Conservation (phyloP, 2,888 invertebrate species). For the Nomada ruficornis region DNA sequence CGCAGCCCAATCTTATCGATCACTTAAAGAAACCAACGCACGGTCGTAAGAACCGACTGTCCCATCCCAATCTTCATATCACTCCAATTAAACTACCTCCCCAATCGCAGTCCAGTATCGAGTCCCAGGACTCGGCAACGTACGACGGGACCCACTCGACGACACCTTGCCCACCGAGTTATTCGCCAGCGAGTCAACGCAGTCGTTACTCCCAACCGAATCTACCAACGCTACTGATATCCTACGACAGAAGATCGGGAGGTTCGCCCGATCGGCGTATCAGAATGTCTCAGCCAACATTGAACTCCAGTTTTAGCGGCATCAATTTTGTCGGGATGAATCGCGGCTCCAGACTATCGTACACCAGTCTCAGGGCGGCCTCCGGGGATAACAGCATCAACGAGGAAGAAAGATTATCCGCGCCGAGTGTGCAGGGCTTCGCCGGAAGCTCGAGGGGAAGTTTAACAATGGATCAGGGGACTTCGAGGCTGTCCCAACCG, state of each 20-base stretch:
- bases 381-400: constrained; percentile 79
- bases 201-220: constrained; percentile 81
- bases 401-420: constrained; percentile 76
- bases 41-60: constrained; percentile 76
- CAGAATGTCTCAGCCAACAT: constrained; percentile 80
- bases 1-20: constrained; percentile 81
- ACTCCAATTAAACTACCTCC: constrained; percentile 72
- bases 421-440: constrained; percentile 72
- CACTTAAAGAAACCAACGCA: constrained; percentile 72
- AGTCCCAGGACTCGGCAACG: constrained; percentile 77
- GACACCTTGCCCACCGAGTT: constrained; percentile 77
- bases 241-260: constrained; percentile 69
- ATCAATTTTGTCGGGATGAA: constrained; percentile 75
- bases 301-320: constrained; percentile 77
- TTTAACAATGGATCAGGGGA: constrained; percentile 58
- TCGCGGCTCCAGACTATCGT: constrained; percentile 76
- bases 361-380: constrained; percentile 76
- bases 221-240: constrained; percentile 77
- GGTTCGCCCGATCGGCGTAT: constrained; percentile 76
- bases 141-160: constrained; percentile 76
- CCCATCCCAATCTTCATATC: constrained; percentile 81
- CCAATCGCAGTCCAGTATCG: constrained; percentile 78
- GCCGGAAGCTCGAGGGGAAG: constrained; percentile 65
- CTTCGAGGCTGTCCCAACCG: constrained; percentile 73
- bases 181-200: constrained; percentile 80